Conservation (phyloP, 2,888 invertebrate species). For the Autographa gamma region DNA sequence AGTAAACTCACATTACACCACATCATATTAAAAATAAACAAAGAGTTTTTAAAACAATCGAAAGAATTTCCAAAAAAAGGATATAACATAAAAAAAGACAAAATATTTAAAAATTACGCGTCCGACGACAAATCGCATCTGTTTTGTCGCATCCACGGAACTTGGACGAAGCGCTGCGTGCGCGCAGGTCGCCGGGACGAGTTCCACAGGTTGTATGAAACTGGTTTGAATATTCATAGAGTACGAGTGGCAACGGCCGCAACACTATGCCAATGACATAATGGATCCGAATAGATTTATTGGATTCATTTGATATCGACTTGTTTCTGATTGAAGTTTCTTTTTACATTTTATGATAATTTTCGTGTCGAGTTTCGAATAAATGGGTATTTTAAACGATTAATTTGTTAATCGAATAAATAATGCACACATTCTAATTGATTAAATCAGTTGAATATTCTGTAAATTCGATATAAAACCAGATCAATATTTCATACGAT, state of each 20-base stretch:
- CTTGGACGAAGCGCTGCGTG: slow-evolving; percentile 36
- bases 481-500: not conserved
- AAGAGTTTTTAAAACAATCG: not conserved
- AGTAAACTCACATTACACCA: not conserved
- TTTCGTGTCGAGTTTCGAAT: slow-evolving; percentile 11
- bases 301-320: slow-evolving; percentile 61
- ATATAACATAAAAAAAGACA: slow-evolving; percentile 8
- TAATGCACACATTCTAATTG: not conserved
- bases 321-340: slow-evolving; percentile 47
- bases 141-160: slow-evolving; percentile 57
- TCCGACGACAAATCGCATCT: slow-evolving; percentile 50
- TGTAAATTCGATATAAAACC: not conserved
- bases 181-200: slow-evolving; percentile 60
- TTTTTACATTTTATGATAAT: slow-evolving; percentile 15
- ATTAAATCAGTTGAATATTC: not conserved
- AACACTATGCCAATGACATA: slow-evolving; percentile 81
- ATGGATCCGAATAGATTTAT: slow-evolving; percentile 78
- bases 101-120: slow-evolving; percentile 24
- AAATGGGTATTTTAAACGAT: not conserved
- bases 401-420: not conserved
- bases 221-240: slow-evolving; percentile 83
- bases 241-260: slow-evolving; percentile 75
- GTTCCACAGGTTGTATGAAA: slow-evolving; percentile 69
- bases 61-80: not conserved
- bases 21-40: not conserved